Base-by-base conservation (phyloP, 2,113 vertebrate species). In the Maccullochella peelii region DNA sequence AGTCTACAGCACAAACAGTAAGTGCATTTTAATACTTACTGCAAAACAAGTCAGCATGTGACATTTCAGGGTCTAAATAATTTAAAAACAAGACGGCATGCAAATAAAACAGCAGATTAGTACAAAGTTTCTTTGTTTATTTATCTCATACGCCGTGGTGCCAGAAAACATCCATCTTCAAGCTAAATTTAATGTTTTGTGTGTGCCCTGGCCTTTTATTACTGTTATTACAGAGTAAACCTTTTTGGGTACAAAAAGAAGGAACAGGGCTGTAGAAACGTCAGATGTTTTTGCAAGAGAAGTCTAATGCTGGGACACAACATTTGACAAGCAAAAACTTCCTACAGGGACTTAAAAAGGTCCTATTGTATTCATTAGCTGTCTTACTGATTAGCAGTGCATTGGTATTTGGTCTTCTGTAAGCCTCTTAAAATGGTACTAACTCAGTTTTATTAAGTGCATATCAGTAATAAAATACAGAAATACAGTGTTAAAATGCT, bases 371-470 rank as follows among this genome's bases (percentile, higher is more conserved):
- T 21, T 38, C 20, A 59, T 52, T 52, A 33, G 36, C 52, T 38
- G 27, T 25, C 42, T 40, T 6, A 33, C 42, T 72, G 36, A 54
- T 68, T 23, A 69, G 57, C 65, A 40, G 15, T 38, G 38, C 5
- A 4, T 55, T 63, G 57, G 65, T 71, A 76, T 78, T 75, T 49
- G 47, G 18, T 11, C 23, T 73, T 73, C 16, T 20, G 5, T 59
- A 75, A 77, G 73, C n/a, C 21, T 76, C 23, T 67, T 20, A 36
- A 70, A 77, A 42, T 40, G 25, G 57, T n/a, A 36, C 58, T 16
- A 25, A 33, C 42, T 59, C 33, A n/a, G n/a, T n/a, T 72, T 42
- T 33, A 59, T 59, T 49, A 18, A 38, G 11, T 25, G 27, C 23
- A 36, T 10, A 63, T 42, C 2, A 30, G 58, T 0, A 16, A 9